Conservation (phyloP, 2,888 invertebrate species). For the Idaea dimidiata region DNA sequence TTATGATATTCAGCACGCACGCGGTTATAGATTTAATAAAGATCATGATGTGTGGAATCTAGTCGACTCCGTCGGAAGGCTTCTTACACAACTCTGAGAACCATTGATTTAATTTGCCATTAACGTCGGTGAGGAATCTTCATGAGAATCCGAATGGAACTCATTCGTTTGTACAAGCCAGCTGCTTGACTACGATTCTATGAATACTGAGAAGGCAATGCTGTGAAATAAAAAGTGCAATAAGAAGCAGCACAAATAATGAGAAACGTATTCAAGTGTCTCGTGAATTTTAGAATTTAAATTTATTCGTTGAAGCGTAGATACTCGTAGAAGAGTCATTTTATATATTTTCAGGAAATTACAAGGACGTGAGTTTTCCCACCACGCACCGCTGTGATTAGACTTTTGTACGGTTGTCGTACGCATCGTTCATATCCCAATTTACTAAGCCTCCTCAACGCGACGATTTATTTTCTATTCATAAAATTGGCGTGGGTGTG, state of each 20-base stretch:
- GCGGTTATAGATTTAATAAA: slow-evolving; percentile 21
- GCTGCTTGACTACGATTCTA: slow-evolving; percentile 6
- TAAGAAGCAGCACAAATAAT: not conserved
- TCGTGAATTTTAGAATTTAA: slow-evolving; percentile 13
- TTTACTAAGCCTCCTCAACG: slow-evolving; percentile 22
- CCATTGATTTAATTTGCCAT: slow-evolving; percentile 20
- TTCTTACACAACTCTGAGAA: slow-evolving; percentile 11
- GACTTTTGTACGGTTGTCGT: slow-evolving; percentile 26
- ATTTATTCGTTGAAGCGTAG: slow-evolving; percentile 18
- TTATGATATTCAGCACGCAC: slow-evolving; percentile 31
- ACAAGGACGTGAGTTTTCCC: slow-evolving; percentile 10
- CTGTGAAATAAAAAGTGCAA: slow-evolving; percentile 12
- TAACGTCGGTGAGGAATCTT: slow-evolving; percentile 10
- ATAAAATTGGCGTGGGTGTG: slow-evolving; percentile 5
- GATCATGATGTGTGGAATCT: slow-evolving; percentile 7
- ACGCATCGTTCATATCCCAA: slow-evolving; percentile 18
- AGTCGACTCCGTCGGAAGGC: slow-evolving; percentile 10
- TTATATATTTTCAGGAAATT: slow-evolving; percentile 19
- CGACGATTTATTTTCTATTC: slow-evolving; percentile 21
- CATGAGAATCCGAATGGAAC: slow-evolving; percentile 10
- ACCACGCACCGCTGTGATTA: slow-evolving; percentile 17
- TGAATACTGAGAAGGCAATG: slow-evolving; percentile 3
- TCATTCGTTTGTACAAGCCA: slow-evolving; percentile 12
- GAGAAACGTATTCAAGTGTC: not conserved
- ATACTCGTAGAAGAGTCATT: slow-evolving; percentile 12